Percentiles rank a stretch among this genome's conserved stretches.
phyloP scores from a whole-genome alignment of 2,113 vertebrate species.

The Rhynchomys soricoides region DNA sequence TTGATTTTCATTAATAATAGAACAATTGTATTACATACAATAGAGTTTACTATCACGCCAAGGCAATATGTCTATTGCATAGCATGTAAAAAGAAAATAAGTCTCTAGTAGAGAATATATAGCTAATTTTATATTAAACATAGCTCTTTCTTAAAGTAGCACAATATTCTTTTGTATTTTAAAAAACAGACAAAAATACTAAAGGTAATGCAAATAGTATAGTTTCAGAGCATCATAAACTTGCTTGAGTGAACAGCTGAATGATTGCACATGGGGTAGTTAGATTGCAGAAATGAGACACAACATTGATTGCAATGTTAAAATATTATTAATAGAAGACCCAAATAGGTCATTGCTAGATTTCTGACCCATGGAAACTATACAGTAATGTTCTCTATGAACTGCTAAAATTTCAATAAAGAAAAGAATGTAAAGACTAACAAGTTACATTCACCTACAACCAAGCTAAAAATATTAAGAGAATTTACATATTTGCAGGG shows the following conservation, averaged over 20 bases:
- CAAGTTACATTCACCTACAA: neutral
- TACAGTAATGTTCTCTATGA: neutral
- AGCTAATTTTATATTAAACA: neutral
- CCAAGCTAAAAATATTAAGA: constrained; percentile 1
- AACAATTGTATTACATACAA: neutral
- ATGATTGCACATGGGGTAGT: neutral
- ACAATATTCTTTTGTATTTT: neutral
- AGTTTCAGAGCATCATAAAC: neutral
- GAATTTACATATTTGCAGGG: neutral
- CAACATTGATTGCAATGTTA: neutral
- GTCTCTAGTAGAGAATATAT: neutral
- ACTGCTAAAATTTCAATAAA: neutral
- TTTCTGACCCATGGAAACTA: neutral
- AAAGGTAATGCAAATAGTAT: neutral
- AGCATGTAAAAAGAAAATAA: neutral
- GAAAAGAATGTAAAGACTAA: neutral
- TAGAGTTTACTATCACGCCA: neutral
- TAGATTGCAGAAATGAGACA: neutral
- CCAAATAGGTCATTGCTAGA: no score
- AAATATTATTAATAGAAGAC: neutral
- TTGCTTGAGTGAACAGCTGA: neutral
- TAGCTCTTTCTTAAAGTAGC: neutral
- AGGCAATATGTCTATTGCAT: neutral
- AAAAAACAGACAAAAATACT: neutral
- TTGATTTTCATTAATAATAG: constrained; percentile 40